Conservation (phyloP, 2,888 invertebrate species). For the Griposia aprilina region DNA sequence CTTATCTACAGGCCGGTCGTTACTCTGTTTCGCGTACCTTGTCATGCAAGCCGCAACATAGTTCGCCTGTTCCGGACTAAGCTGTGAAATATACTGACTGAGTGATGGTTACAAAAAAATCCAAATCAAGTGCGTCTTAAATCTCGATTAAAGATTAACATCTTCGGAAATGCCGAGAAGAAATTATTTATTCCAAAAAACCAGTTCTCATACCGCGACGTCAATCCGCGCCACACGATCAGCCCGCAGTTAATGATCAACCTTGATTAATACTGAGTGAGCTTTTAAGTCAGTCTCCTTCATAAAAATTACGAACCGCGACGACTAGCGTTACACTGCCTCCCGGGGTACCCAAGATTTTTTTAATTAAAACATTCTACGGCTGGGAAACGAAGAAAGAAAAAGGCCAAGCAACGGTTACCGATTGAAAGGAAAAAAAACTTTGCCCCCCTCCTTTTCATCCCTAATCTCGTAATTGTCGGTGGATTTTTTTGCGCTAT, state of each 20-base stretch:
- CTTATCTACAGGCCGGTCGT: slow-evolving; percentile 83
- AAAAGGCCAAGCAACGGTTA: slow-evolving; percentile 76
- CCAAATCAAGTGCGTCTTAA: background rate
- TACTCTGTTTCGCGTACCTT: slow-evolving; percentile 80
- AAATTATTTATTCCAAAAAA: slow-evolving; percentile 42
- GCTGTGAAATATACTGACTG: slow-evolving; percentile 15
- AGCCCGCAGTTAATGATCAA: slow-evolving; percentile 73
- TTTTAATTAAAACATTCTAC: slow-evolving; percentile 83
- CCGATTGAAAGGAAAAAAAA: slow-evolving; percentile 78
- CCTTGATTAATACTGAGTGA: slow-evolving; percentile 73
- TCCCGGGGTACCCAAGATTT: slow-evolving; percentile 72
- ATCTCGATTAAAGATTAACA: slow-evolving; percentile 25
- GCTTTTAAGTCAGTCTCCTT: slow-evolving; percentile 68
- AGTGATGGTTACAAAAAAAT: background rate
- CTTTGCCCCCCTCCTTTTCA: slow-evolving; percentile 79
- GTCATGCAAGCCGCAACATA: slow-evolving; percentile 72
- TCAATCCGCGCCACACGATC: slow-evolving; percentile 63
- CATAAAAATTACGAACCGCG: slow-evolving; percentile 73
- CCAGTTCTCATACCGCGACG: slow-evolving; percentile 44
- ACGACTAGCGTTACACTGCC: slow-evolving; percentile 69
- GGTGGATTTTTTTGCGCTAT: slow-evolving; percentile 82
- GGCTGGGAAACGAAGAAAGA: slow-evolving; percentile 74
- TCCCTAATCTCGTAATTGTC: slow-evolving; percentile 88
- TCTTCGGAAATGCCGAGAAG: slow-evolving; percentile 19
- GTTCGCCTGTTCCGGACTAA: slow-evolving; percentile 55